These are phyloP conservation scores for Oncorhynchus keta DNA, from an alignment of 2,113 vertebrate genomes.

Conservation along the genomic window DNA sequence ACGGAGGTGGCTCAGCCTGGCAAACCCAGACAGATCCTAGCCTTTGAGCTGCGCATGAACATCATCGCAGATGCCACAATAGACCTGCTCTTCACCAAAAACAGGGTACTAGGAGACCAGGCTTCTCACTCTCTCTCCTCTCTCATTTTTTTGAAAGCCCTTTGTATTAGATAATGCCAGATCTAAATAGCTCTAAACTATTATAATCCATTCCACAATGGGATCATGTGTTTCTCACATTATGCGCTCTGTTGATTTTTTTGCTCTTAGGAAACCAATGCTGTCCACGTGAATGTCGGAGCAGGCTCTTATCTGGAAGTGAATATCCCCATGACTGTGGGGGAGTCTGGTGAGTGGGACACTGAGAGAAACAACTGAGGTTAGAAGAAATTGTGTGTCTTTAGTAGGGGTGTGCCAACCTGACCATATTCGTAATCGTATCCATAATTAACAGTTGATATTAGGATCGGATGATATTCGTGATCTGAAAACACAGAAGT, in stretches of 20 bases:
- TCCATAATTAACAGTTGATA: too few relatives aligned
- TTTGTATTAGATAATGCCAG: too few relatives aligned
- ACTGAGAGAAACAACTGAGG: neutral
- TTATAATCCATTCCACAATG: too few relatives aligned
- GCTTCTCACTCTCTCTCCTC: neutral
- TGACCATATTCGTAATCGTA: too few relatives aligned
- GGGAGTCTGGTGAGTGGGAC: constrained; percentile 84
- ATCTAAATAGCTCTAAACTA: too few relatives aligned
- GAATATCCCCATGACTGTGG: constrained; percentile 96
- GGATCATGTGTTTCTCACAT: neutral
- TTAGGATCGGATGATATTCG: too few relatives aligned
- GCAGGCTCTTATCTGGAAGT: constrained; percentile 99
- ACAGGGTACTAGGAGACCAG: constrained; percentile 79
- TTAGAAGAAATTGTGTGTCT: too few relatives aligned
- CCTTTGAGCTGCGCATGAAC: constrained; percentile 98
- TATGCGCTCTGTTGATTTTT: neutral
- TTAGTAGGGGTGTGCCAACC: too few relatives aligned
- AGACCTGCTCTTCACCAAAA: constrained; percentile 98
- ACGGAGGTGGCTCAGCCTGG: constrained; percentile 88
- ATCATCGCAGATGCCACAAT: constrained; percentile 98
- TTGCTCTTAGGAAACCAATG: constrained; percentile 90
- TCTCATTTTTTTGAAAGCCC: neutral
- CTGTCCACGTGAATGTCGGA: constrained; percentile 96
- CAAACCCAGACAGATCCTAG: constrained; percentile 90
- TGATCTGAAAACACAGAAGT: too few relatives aligned